Evolutionary conservation across 2,888 invertebrate species (phyloP).

Genomic region (Caenorhabditis sp.): DNA sequence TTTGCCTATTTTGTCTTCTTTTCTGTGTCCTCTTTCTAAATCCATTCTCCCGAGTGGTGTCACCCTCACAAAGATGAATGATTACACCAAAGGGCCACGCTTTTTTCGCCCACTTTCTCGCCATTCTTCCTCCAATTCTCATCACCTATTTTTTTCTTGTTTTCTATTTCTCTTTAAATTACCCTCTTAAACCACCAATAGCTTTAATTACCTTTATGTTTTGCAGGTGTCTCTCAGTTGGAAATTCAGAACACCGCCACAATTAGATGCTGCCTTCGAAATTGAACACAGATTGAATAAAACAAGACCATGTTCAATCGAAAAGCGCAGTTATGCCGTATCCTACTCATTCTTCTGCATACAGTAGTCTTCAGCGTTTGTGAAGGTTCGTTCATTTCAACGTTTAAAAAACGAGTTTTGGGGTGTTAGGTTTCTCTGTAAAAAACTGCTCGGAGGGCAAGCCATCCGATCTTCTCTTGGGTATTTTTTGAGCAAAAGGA

Average conservation of each 20-base stretch:
- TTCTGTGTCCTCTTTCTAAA: constrained; percentile 39
- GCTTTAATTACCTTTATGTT: constrained; percentile 42
- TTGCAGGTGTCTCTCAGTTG: constrained; percentile 51
- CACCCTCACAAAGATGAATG: constrained; percentile 61
- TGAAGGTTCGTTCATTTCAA: constrained; percentile 44
- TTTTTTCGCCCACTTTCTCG: constrained; percentile 39
- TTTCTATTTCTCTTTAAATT: constrained; percentile 17
- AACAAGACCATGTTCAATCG: constrained; percentile 63
- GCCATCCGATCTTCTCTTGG: constrained; percentile 14
- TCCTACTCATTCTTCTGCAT: constrained; percentile 31
- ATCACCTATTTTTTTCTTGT: constrained; percentile 36
- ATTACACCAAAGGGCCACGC: constrained; percentile 61
- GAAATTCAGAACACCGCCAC: constrained; percentile 58
- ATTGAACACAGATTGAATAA: constrained; percentile 59
- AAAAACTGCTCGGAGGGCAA: constrained; percentile 7
- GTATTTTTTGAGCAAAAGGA: constrained; percentile 3
- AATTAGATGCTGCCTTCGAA: constrained; percentile 61
- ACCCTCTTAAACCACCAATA: constrained; percentile 30
- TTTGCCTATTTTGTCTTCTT: constrained; percentile 56
- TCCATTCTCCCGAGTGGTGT: constrained; percentile 63
- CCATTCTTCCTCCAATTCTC: constrained; percentile 13
- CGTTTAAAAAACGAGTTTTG: constrained; percentile 1
- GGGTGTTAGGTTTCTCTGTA: constrained; percentile 27
- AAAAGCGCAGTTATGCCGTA: constrained; percentile 46
- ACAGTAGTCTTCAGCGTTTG: constrained; percentile 21